Conservation (phyloP, 2,113 vertebrate species). For the Callorhinus ursinus region DNA sequence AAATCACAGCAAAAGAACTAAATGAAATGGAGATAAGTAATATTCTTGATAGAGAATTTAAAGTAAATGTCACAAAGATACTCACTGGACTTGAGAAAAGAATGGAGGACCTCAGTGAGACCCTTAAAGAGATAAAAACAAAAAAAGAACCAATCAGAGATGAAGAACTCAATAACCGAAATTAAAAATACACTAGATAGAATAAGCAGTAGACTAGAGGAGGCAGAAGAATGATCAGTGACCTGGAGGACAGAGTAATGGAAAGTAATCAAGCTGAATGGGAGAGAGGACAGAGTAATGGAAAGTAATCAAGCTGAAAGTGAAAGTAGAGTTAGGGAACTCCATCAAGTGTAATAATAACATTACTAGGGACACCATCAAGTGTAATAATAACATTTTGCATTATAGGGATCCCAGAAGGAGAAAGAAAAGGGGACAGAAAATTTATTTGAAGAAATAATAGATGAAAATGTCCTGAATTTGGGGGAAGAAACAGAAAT, state of each 20-base stretch:
- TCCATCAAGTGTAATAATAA: not conserved
- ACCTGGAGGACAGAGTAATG: not conserved
- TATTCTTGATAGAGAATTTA: not conserved
- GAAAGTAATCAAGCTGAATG: not conserved
- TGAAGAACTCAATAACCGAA: not conserved
- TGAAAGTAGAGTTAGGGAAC: not conserved
- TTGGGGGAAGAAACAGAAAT: not conserved
- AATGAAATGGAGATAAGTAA: not conserved
- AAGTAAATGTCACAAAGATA: not conserved
- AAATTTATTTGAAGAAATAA: not conserved
- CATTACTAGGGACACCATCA: not conserved
- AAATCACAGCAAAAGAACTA: not conserved
- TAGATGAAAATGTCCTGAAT: not conserved
- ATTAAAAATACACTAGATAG: not conserved
- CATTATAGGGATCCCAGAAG: not conserved
- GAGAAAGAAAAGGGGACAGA: not conserved
- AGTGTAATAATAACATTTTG: not conserved
- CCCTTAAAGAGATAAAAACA: not conserved
- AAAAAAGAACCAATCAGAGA: not conserved
- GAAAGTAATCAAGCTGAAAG: not conserved
- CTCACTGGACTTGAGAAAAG: not conserved
- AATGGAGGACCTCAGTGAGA: not conserved
- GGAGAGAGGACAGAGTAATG: not conserved
- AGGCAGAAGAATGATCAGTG: not conserved
- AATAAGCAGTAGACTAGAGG: not conserved